phyloP scores from a whole-genome alignment of 2,888 invertebrate species.

The Tetramorium bicarinatum region DNA sequence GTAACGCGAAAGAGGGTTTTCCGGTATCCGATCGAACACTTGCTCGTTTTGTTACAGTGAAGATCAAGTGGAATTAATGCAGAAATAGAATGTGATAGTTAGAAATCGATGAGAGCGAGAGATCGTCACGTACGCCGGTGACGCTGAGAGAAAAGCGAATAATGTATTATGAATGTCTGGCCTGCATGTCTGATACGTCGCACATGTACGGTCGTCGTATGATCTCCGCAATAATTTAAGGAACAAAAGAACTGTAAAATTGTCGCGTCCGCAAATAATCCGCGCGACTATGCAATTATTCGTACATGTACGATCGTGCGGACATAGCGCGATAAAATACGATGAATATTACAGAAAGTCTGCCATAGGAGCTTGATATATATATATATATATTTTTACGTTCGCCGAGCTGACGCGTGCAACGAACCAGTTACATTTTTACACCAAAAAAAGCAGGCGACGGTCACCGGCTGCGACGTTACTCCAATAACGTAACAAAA shows the following conservation, averaged over 20 bases:
- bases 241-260: background rate
- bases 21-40: conserved; percentile 62
- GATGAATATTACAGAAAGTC: conserved; percentile 29
- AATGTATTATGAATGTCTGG: background rate
- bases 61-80: background rate
- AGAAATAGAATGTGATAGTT: conserved; percentile 2
- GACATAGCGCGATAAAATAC: conserved; percentile 17
- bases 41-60: conserved; percentile 27
- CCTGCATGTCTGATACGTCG: background rate
- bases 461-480: conserved; percentile 24
- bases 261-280: background rate
- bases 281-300: background rate
- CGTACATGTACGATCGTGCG: conserved; percentile 14
- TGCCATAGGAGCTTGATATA: background rate
- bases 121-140: background rate
- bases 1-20: conserved; percentile 61
- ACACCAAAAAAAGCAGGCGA: conserved; percentile 29
- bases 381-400: conserved; percentile 20
- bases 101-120: background rate
- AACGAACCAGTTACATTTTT: conserved; percentile 51
- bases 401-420: conserved; percentile 29
- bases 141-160: background rate
- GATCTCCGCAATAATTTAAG: conserved; percentile 9
- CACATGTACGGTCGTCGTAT: no score
- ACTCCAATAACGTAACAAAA: conserved; percentile 49